These are phyloP conservation scores for Lepidurus packardi DNA, from an alignment of 1,140 invertebrate species.

Conservation along the genomic window DNA sequence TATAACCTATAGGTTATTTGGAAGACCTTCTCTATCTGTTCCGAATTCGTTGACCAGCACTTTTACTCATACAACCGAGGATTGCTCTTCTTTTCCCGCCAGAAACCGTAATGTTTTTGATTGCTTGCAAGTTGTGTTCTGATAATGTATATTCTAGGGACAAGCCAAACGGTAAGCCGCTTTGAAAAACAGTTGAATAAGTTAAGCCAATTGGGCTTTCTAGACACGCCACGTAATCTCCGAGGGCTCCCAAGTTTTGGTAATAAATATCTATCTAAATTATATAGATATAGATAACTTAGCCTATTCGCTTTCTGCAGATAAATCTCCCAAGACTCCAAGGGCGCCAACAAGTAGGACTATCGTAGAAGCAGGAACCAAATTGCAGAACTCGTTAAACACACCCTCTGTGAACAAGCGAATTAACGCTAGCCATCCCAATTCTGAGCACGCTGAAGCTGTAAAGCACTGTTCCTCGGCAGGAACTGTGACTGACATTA, in stretches of 20 bases:
- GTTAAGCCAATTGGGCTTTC: neutral
- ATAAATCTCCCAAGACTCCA: neutral
- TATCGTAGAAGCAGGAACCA: no score
- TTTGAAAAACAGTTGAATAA: neutral
- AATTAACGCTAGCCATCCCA: no score
- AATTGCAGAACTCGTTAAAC: no score
- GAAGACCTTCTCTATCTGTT: neutral
- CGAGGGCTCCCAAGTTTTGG: neutral
- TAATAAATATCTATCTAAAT: neutral
- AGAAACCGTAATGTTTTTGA: neutral
- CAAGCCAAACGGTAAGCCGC: neutral
- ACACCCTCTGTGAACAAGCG: no score
- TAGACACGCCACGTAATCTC: neutral
- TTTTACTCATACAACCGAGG: neutral
- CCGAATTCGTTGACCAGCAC: neutral
- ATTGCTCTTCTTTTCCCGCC: neutral
- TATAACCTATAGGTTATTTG: neutral
- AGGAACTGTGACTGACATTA: no score
- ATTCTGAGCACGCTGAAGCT: no score
- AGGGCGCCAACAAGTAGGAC: no score
- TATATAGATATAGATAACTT: neutral
- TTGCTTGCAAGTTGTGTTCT: neutral
- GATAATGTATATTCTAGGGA: neutral
- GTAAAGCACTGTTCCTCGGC: no score
- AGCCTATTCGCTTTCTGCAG: neutral